Base-by-base conservation (phyloP, 2,113 vertebrate genomes). In the Callipepla californica region DNA sequence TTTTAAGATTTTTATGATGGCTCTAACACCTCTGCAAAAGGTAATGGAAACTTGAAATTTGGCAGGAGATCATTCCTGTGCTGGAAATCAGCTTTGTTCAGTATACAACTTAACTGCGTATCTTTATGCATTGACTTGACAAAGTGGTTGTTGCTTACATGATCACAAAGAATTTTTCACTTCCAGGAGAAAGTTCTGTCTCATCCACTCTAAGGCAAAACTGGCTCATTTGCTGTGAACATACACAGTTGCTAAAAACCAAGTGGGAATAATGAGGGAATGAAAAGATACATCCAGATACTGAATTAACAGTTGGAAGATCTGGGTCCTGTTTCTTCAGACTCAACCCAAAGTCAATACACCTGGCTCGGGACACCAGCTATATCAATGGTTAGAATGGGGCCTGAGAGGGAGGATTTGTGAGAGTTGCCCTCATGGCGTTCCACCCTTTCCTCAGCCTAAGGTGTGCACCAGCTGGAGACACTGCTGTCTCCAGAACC, bases 11-110 rank as follows among this genome's bases (percentile, higher is more conserved):
- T 76, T 80, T 81, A 53, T 89, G 93, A 94, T 53, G 63, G 12
- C 47, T 86, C 30, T 92, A 73, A 18, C 53, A 89, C 80, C 36
- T 92, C 59, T 84, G n/a, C 44, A 72, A 65, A 88, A 93, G 20
- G 44, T 72, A 75, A 72, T 81, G 57, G 69, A 86, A 89, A 79
- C 34, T 47, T 48, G 66, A 79, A 84, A 89, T 86, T 78, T 88
- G 77, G 48, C 58, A 72, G 22, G 7, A 81, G 58, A 75, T 87
- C n/a, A 26, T 6, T 66, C 26, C 59, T 75, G 0, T 76, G 25
- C 63, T 91, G 74, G 75, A 73, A 89, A 70, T 55, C 0, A 0
- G 30, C 62, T 89, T 92, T 93, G 62, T 81, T 93, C 74, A 58
- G 45, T 10, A 42, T 89, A 25, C 30, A 86, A 65, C 50, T 57